Evolutionary conservation across 2,888 invertebrate genomes (phyloP).

Genomic region (Pristionchus exspectatus): DNA sequence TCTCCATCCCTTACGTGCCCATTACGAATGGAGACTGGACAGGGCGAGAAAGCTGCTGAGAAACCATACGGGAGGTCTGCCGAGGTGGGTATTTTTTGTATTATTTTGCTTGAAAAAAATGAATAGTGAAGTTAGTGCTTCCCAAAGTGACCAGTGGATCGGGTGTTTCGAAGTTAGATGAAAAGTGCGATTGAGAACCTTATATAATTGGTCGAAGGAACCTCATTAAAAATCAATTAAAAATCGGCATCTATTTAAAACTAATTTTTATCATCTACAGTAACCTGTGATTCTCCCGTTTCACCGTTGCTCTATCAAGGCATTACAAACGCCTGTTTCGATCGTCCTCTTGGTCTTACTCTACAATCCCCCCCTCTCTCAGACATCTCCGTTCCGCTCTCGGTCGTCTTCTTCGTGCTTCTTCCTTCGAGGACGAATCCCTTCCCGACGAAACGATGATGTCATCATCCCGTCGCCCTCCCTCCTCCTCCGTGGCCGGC

Average conservation of each 20-base stretch:
- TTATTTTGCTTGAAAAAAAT: not conserved
- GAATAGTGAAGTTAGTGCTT: not conserved
- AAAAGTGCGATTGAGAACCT: not conserved
- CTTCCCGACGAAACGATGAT: not conserved
- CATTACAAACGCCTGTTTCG: no score
- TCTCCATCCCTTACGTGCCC: not conserved
- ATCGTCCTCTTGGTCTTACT: not conserved
- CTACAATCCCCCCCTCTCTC: not conserved
- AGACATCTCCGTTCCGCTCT: conserved; percentile 32
- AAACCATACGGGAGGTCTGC: conserved; percentile 19
- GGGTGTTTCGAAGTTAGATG: not conserved
- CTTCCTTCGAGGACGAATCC: conserved; percentile 41
- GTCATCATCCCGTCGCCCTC: not conserved
- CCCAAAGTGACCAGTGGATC: not conserved
- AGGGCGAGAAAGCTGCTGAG: conserved; percentile 24
- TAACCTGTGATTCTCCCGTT: not conserved
- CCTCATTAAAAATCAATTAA: no score
- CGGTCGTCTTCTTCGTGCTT: conserved; percentile 12
- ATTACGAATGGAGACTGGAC: conserved; percentile 34
- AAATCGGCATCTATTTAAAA: no score
- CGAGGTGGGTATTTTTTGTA: conserved; percentile 21
- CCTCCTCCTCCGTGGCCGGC: not conserved
- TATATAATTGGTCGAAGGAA: no score
- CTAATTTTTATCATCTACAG: no score
- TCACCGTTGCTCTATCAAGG: not conserved